Evolutionary conservation across 2,797 vertebrate genomes (phyloP).

Genomic region (Propithecus deckenii): DNA sequence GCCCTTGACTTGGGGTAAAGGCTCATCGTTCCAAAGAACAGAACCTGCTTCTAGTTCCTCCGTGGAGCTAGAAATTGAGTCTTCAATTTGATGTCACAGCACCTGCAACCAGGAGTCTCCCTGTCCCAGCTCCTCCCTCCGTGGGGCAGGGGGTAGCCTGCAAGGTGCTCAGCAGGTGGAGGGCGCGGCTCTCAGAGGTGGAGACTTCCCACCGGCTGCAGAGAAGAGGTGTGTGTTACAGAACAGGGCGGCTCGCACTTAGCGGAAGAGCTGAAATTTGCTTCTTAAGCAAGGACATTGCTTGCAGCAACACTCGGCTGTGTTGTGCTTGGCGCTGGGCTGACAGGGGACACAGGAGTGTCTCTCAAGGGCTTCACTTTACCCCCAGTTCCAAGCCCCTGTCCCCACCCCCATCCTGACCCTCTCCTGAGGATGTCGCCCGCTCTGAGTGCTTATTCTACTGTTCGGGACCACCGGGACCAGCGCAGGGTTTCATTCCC

Average conservation of each 20-base stretch:
- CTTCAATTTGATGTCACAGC: background rate
- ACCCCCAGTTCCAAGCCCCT: background rate
- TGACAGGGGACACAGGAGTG: background rate
- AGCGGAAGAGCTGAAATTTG: no score
- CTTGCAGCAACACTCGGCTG: background rate
- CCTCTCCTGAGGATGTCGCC: background rate
- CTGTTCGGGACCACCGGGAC: background rate
- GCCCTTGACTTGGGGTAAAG: background rate
- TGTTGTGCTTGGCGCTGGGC: background rate
- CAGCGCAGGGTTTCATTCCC: background rate
- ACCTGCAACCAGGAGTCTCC: no score
- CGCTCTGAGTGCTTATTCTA: background rate
- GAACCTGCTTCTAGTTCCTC: background rate
- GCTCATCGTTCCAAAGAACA: background rate
- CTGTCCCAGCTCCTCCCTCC: background rate
- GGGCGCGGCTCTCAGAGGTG: background rate
- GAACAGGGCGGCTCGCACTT: fast-evolving
- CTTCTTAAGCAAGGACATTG: no score
- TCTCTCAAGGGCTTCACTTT: background rate
- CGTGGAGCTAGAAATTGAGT: background rate
- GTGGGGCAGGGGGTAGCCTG: no score
- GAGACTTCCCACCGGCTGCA: background rate
- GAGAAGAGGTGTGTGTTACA: background rate
- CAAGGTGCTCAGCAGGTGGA: background rate
- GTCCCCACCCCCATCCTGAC: background rate